Evolutionary conservation across 1,140 invertebrate genomes (phyloP).

Genomic region (Zaprionus davidi): DNA sequence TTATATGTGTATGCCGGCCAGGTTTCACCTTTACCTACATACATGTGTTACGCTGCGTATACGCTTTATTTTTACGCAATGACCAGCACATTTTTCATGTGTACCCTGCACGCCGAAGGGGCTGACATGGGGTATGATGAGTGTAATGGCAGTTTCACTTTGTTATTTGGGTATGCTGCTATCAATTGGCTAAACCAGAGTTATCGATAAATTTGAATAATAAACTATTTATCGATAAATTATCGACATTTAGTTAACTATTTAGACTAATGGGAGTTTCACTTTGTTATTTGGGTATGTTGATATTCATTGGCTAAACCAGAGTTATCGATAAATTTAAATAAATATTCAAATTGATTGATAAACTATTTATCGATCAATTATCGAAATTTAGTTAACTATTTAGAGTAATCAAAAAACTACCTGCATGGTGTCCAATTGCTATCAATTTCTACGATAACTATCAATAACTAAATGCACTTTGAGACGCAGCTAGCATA

Average conservation of each 20-base stretch:
- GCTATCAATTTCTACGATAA: no score
- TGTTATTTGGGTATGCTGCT: background rate
- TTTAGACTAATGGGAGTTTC: no score
- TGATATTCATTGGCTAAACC: background rate
- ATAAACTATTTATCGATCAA: background rate
- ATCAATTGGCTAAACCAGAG: background rate
- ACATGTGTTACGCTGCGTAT: slow-evolving; percentile 33
- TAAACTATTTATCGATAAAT: no score
- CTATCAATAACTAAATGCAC: no score
- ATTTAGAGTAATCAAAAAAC: no score
- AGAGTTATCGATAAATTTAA: background rate
- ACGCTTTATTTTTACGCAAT: slow-evolving; percentile 39
- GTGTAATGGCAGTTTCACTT: background rate
- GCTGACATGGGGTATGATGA: slow-evolving; percentile 9
- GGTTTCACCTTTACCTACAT: slow-evolving; percentile 11
- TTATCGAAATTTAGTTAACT: background rate
- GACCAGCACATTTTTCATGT: slow-evolving; percentile 48
- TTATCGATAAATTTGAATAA: background rate
- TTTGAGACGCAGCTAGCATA: no score
- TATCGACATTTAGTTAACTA: background rate
- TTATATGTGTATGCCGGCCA: background rate
- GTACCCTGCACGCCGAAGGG: background rate
- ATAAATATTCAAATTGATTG: background rate
- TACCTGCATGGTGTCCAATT: no score
- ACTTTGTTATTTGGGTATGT: background rate